A percentile compares a stretch with the other conserved stretches of the same genome.
These are phyloP conservation scores for Xenopus petersii DNA, from an alignment of 2,797 vertebrate species.

Conservation along the genomic window DNA sequence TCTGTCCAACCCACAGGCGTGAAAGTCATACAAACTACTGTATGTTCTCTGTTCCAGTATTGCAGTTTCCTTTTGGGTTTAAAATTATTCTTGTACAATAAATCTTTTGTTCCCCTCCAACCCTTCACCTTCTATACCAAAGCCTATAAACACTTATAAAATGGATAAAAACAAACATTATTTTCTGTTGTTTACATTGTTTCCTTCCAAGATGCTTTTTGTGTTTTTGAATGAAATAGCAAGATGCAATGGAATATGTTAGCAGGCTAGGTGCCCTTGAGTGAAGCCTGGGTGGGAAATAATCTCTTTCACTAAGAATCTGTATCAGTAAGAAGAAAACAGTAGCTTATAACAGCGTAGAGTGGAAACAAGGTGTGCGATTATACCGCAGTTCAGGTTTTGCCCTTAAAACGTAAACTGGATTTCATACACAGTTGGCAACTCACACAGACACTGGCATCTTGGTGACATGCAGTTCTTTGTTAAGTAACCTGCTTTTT, in stretches of 20 bases:
- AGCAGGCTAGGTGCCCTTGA: constrained; percentile 35
- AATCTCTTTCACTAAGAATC: constrained; percentile 39
- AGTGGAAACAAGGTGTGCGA: constrained; percentile 40
- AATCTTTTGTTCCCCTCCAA: too few species aligned
- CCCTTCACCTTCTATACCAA: too few species aligned
- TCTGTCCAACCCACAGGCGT: too few species aligned
- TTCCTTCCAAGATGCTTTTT: too few species aligned
- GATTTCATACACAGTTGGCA: constrained; percentile 38
- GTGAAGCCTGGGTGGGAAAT: constrained; percentile 6
- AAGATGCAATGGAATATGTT: constrained; percentile 14
- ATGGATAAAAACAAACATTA: too few species aligned
- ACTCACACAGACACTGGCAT: constrained; percentile 38
- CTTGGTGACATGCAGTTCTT: constrained; percentile 33
- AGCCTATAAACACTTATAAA: too few species aligned
- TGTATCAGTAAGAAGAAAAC: constrained; percentile 1
- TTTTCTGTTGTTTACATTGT: too few species aligned
- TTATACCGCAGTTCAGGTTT: constrained; percentile 22
- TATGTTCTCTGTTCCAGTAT: too few species aligned
- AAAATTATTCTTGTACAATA: too few species aligned
- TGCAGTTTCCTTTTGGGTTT: too few species aligned
- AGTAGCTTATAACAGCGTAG: constrained; percentile 13
- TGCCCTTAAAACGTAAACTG: constrained; percentile 30
- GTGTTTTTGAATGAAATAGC: neutral
- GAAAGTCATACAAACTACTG: too few species aligned
- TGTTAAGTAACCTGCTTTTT: constrained; percentile 25